phyloP scores from a whole-genome alignment of 2,113 vertebrate species.

The Henicopernis longicauda region DNA sequence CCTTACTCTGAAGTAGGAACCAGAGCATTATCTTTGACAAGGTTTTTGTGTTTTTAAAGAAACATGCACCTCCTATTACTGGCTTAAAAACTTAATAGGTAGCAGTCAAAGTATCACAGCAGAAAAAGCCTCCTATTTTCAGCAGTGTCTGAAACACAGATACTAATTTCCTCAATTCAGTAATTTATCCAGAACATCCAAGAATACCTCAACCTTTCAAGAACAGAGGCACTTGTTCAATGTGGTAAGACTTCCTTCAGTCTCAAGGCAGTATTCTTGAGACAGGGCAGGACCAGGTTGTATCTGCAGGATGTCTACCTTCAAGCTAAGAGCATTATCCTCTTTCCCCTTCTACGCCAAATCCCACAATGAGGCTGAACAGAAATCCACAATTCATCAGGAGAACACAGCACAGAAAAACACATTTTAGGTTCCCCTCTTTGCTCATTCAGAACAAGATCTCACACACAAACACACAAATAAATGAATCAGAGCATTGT shows the following conservation, averaged over 20 bases:
- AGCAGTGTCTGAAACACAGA: background rate
- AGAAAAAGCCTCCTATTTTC: background rate
- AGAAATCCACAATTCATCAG: background rate
- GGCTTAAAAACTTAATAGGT: background rate
- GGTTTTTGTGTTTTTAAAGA: background rate
- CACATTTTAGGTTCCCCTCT: background rate
- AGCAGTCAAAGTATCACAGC: background rate
- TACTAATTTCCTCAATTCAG: background rate
- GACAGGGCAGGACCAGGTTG: background rate
- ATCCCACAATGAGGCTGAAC: background rate
- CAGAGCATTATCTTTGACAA: background rate
- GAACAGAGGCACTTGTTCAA: background rate
- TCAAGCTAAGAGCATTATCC: background rate
- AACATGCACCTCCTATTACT: background rate
- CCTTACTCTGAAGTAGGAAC: background rate
- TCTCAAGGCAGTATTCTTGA: background rate
- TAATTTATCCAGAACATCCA: background rate
- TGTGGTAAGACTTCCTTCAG: background rate
- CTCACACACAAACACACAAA: background rate
- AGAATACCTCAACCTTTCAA: background rate
- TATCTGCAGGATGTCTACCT: accelerated
- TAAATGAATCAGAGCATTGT: background rate
- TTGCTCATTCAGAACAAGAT: background rate
- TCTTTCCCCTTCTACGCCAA: background rate
- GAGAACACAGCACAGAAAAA: background rate